Percentiles rank a stretch among this genome's conserved stretches.
Conservation (phyloP, 2,113 vertebrate genomes). For the Parus major region DNA sequence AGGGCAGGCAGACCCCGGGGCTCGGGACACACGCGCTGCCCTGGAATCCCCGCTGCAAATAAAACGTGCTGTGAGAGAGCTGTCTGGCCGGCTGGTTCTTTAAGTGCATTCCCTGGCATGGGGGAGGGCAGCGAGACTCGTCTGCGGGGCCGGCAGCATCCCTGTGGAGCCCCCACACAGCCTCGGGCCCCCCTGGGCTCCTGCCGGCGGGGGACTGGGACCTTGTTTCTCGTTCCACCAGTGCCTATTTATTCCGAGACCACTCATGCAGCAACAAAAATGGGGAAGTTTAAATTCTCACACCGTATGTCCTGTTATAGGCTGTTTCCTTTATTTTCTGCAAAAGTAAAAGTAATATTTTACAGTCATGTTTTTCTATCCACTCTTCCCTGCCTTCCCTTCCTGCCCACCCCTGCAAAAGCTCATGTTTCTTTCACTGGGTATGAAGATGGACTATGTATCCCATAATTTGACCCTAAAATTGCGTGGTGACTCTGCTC, state of each 20-base stretch:
- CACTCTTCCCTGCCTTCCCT: rapidly evolving
- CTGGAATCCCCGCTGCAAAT: constrained; percentile 65
- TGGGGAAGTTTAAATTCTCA: neutral
- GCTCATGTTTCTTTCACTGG: neutral
- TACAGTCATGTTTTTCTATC: neutral
- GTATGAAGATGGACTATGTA: neutral
- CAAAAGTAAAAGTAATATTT: neutral
- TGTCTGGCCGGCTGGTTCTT: constrained; percentile 30
- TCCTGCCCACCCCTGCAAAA: neutral
- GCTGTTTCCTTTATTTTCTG: neutral
- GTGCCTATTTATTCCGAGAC: rapidly evolving
- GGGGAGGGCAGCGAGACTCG: neutral
- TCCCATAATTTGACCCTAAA: neutral
- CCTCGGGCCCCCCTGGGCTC: rapidly evolving
- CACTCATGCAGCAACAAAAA: neutral
- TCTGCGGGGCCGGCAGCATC: neutral
- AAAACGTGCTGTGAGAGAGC: constrained; percentile 58
- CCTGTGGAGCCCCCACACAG: neutral
- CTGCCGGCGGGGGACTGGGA: no score
- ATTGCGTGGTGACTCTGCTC: neutral
- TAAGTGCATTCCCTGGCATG: neutral
- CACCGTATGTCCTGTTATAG: no score
- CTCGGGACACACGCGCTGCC: neutral
- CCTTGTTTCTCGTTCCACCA: neutral
- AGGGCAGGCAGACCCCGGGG: neutral